Conservation (phyloP, 2,113 vertebrate genomes). For the Alosa alosa region DNA sequence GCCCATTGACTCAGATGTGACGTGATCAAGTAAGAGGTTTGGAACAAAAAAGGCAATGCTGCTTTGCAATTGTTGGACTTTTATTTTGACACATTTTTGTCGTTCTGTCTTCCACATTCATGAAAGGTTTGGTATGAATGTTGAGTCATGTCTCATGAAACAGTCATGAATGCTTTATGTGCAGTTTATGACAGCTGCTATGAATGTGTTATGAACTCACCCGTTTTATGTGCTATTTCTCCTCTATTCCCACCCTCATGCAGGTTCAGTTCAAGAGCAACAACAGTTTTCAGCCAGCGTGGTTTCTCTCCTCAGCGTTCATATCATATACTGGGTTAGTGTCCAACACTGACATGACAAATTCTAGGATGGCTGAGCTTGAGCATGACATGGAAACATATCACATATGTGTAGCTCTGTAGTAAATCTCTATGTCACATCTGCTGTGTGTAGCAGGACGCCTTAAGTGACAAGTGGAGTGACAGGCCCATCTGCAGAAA, state of each 20-base stretch:
- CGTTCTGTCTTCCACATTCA: too few relatives aligned
- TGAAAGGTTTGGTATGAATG: too few relatives aligned
- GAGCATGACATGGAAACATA: not conserved
- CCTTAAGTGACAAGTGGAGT: not conserved
- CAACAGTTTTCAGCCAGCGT: not conserved
- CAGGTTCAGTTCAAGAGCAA: not conserved
- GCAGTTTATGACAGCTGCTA: too few relatives aligned
- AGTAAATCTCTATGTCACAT: conserved; percentile 3
- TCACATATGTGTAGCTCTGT: not conserved
- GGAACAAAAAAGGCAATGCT: too few relatives aligned
- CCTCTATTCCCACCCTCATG: not conserved
- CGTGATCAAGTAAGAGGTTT: too few relatives aligned
- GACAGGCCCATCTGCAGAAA: conserved; percentile 7
- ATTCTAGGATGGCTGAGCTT: not conserved
- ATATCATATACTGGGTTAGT: not conserved
- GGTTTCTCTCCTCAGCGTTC: not conserved
- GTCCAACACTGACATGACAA: not conserved
- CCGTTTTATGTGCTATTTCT: not conserved
- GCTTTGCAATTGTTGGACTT: too few relatives aligned
- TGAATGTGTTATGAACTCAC: too few relatives aligned
- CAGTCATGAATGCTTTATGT: too few relatives aligned
- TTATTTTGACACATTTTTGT: too few relatives aligned
- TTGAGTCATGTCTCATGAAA: too few relatives aligned
- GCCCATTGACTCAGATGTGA: too few relatives aligned
- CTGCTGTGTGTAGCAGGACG: not conserved